Percentiles rank a stretch among this genome's conserved stretches.
phyloP scores from a whole-genome alignment of 2,113 vertebrate genomes.

The Mobula birostris region DNA sequence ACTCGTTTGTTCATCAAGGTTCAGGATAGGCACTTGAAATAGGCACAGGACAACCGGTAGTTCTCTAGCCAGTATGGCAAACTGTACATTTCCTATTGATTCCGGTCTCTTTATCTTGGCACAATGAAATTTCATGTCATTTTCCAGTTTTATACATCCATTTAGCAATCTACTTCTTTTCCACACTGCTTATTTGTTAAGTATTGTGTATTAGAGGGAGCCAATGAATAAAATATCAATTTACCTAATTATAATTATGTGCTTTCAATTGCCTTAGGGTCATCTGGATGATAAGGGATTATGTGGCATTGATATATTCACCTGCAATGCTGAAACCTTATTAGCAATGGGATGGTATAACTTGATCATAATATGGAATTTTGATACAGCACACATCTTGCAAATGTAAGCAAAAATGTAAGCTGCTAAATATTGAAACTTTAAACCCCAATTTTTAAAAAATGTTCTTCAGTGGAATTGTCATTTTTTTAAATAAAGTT shows the following conservation, averaged over 20 bases:
- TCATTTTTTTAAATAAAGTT: background rate
- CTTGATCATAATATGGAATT: background rate
- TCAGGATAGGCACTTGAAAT: background rate
- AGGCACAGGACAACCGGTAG: background rate
- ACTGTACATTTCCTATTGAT: background rate
- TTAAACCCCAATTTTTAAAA: background rate
- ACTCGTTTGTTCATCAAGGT: background rate
- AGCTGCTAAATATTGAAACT: background rate
- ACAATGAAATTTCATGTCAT: background rate
- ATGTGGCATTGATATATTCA: background rate
- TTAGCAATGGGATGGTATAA: conserved; percentile 13
- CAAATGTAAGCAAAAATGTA: conserved; percentile 15
- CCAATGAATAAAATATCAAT: background rate
- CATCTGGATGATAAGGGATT: background rate
- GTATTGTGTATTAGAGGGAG: background rate
- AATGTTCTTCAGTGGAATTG: background rate
- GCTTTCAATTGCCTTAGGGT: background rate
- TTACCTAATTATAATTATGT: background rate
- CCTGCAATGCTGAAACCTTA: background rate
- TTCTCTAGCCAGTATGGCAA: background rate
- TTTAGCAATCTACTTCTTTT: background rate
- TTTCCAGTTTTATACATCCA: background rate
- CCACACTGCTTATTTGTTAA: background rate
- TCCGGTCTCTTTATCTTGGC: background rate
- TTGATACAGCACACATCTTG: background rate